phyloP scores from a whole-genome alignment of 1,140 invertebrate species.

The Drosophila lacteicornis region DNA sequence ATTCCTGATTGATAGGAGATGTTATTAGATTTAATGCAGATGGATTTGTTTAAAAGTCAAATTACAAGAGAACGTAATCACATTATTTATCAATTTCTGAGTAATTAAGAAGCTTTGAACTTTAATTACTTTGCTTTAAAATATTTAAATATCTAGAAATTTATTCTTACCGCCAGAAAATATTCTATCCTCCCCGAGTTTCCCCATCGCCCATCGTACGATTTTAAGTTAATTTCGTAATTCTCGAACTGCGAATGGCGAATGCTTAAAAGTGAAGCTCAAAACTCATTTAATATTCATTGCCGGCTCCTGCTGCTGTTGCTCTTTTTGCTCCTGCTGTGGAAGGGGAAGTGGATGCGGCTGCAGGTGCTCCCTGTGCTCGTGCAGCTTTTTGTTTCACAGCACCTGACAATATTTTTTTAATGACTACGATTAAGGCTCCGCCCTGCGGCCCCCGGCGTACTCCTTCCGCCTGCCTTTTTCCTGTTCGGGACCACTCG shows the following conservation, averaged over 20 bases:
- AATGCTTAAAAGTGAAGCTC: slow-evolving; percentile 60
- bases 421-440: slow-evolving; percentile 74
- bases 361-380: slow-evolving; percentile 57
- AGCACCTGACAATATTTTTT: slow-evolving; percentile 79
- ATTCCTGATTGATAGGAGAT: too few species aligned
- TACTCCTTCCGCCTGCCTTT: slow-evolving; percentile 3
- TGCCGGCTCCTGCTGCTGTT: slow-evolving; percentile 49
- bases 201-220: slow-evolving; percentile 15
- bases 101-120: not conserved
- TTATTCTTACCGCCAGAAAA: too few species aligned
- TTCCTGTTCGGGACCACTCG: slow-evolving; percentile 27
- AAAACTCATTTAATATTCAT: slow-evolving; percentile 69
- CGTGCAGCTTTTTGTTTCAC: slow-evolving; percentile 65
- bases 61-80: not conserved
- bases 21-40: too few species aligned
- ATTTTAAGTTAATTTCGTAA: slow-evolving; percentile 53
- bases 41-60: too few species aligned
- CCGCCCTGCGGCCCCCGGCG: slow-evolving; percentile 6
- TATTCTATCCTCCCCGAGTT: not conserved
- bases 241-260: slow-evolving; percentile 34
- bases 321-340: slow-evolving; percentile 8
- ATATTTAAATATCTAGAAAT: too few species aligned
- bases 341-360: not conserved
- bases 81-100: too few species aligned
- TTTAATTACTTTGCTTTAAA: too few species aligned